Conservation (phyloP, 1,140 invertebrate species). For the Spodoptera litura region DNA sequence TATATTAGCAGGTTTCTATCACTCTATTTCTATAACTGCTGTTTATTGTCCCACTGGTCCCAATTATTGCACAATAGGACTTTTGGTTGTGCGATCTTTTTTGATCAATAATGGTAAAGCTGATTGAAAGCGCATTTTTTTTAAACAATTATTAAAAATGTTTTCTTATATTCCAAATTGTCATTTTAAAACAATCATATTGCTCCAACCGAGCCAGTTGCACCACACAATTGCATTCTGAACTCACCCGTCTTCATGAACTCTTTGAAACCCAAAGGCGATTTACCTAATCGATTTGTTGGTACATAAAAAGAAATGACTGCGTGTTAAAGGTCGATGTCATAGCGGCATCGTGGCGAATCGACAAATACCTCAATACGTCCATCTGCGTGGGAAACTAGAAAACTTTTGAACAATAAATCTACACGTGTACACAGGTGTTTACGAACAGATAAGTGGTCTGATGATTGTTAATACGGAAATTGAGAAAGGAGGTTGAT, state of each 20-base stretch:
- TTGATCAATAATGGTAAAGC: no score
- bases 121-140: no score
- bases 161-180: no score
- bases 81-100: no score
- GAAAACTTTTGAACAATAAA: constrained; percentile 36
- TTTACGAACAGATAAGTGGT: not conserved
- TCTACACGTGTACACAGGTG: not conserved
- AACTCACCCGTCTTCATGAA: not conserved
- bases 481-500: no score
- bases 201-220: not conserved
- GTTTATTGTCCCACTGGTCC: no score
- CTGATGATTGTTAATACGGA: not conserved
- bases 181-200: no score
- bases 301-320: constrained; percentile 44
- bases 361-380: constrained; percentile 42
- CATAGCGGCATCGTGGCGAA: constrained; percentile 42
- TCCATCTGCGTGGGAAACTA: constrained; percentile 36
- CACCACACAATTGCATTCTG: not conserved
- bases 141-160: no score
- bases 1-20: no score
- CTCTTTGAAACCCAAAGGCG: not conserved
- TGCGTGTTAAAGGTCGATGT: constrained; percentile 45
- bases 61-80: no score
- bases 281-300: constrained; percentile 41
- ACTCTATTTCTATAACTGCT: no score